Evolutionary conservation across 1,140 invertebrate species (phyloP).

Genomic region (Augochlora pura): DNA sequence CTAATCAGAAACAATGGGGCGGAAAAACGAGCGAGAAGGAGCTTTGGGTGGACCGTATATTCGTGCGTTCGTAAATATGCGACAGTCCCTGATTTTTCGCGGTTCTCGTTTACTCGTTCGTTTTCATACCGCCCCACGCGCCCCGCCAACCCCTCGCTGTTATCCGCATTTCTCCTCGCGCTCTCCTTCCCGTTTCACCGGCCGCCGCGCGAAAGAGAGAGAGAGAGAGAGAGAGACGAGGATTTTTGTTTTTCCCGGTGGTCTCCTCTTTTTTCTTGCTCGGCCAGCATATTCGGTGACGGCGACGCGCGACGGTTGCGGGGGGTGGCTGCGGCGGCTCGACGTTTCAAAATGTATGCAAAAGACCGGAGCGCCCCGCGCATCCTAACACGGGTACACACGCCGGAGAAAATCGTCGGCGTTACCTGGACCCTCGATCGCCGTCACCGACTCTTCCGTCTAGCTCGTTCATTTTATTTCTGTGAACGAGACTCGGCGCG

Average conservation of each 20-base stretch:
- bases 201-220: constrained; percentile 23
- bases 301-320: neutral
- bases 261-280: constrained; percentile 47
- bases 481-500: too few relatives aligned
- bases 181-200: neutral
- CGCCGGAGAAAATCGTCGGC: constrained; percentile 62
- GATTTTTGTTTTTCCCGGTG: constrained; percentile 68
- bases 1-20: constrained; percentile 15
- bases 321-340: constrained; percentile 65
- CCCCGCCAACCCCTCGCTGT: too few relatives aligned
- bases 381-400: constrained; percentile 77
- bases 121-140: constrained; percentile 39
- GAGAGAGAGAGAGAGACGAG: too few relatives aligned
- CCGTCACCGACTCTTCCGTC: neutral
- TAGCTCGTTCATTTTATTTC: neutral
- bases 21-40: neutral
- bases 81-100: constrained; percentile 55
- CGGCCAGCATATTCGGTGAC: constrained; percentile 70
- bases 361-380: constrained; percentile 76
- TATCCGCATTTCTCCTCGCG: neutral
- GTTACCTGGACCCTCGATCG: constrained; percentile 11
- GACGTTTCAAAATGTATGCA: constrained; percentile 79
- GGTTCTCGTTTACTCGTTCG: constrained; percentile 55
- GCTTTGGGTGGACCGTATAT: constrained; percentile 49
- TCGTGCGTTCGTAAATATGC: constrained; percentile 45